phyloP scores from a whole-genome alignment of 64 coral and sea anemone genomes.

The Stichodactyla mertensii region DNA sequence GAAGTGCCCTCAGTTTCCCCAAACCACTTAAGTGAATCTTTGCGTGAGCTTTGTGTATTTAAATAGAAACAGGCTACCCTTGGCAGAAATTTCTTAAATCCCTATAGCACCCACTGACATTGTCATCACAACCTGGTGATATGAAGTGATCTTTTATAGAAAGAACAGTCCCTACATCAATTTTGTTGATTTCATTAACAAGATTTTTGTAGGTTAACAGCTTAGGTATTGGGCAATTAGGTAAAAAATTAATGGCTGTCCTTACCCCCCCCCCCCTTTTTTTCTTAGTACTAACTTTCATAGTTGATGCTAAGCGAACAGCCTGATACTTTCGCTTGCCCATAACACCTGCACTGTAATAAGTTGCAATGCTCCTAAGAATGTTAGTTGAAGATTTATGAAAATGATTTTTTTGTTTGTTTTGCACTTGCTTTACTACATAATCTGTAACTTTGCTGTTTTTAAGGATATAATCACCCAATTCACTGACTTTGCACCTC shows the following conservation, averaged over 20 bases:
- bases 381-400: constrained; percentile 19
- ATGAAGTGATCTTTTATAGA: constrained; percentile 2
- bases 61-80: constrained; percentile 70
- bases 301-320: constrained; percentile 45
- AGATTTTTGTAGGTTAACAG: constrained; percentile 52
- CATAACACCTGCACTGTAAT: constrained; percentile 53
- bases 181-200: constrained; percentile 39
- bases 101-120: constrained; percentile 49
- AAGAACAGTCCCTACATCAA: constrained; percentile 17
- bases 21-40: constrained; percentile 71
- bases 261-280: neutral
- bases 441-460: constrained; percentile 44
- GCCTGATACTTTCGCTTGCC: constrained; percentile 59
- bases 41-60: constrained; percentile 27
- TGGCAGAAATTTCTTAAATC: constrained; percentile 49
- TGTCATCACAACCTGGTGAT: constrained; percentile 27
- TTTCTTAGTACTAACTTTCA: constrained; percentile 38
- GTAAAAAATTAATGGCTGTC: constrained; percentile 40
- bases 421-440: constrained; percentile 34
- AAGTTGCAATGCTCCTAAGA: constrained; percentile 45
- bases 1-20: constrained; percentile 75
- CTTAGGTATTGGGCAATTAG: constrained; percentile 59
- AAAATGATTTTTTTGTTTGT: constrained; percentile 14
- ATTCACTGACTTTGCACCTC: constrained; percentile 48
- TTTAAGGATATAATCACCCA: constrained; percentile 43